Evolutionary conservation across 1,140 invertebrate species (phyloP), one percentile per base, ranked within the genome.

Genomic region (Trichomalopsis sarcophagae): DNA sequence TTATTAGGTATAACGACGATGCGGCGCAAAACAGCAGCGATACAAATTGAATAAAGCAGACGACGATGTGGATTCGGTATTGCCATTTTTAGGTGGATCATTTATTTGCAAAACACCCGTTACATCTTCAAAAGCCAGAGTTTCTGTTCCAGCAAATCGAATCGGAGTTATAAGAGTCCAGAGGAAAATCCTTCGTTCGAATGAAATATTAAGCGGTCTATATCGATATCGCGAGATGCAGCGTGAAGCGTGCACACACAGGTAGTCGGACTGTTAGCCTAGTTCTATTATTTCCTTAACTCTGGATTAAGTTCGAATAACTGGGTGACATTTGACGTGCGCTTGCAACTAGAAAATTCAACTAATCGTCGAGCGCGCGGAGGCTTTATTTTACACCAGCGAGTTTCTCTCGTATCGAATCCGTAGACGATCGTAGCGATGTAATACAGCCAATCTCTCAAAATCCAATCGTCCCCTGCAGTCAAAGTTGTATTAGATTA

Each of bases 251-350:
- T 1, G 2, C 27, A 27, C 27, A 62, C 5, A 62, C 55, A n/a
- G 47, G 55, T 62, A 17, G 14, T n/a, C 17, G n/a, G 4, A 62
- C 14, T 17, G 55, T 17, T 62, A 62, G 55, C 55, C 55, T 62
- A 62, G 55, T 62, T 62, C 17, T 62, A 62, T 62, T 62, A 62
- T 62, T 62, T 62, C 55, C 55, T 62, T 62, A 62, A 62, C 55
- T 62, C 55, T 7, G 55, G 55, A 62, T 62, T 62, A 62, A 62
- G 55, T 62, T 62, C 55, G 21, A 62, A 36, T 36, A 36, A 62
- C 55, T 62, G 55, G 55, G 55, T 62, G 55, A 62, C 55, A 62
- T n/a, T 62, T 62, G 55, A 62, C 55, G n/a, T n/a, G 14, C 55
- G 4, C 55, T 27, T 27, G 55, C 33, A 36, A 62, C 6, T 62